Evolutionary conservation across 2,797 vertebrate genomes (phyloP).

Genomic region (Poeciliopsis presidionis): DNA sequence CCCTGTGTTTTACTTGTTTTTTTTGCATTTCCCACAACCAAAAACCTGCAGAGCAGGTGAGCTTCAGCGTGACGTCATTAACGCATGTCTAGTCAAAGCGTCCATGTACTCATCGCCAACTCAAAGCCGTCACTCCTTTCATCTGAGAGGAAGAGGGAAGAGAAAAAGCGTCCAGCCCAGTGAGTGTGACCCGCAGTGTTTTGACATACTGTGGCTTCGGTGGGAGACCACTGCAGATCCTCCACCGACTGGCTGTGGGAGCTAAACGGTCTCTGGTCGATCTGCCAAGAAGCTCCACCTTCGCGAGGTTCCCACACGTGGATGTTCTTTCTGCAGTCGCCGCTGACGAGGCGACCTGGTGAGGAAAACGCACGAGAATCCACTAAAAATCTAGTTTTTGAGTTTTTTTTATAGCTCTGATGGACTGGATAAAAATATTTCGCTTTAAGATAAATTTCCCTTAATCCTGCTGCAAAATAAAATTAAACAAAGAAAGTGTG

Average conservation of each 20-base stretch:
- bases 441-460: background rate
- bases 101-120: background rate
- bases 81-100: background rate
- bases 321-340: constrained; percentile 93
- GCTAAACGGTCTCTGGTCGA: constrained; percentile 91
- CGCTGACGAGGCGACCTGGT: constrained; percentile 88
- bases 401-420: background rate
- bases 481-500: background rate
- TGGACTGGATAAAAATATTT: background rate
- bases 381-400: background rate
- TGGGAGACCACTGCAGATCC: constrained; percentile 95
- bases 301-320: constrained; percentile 91
- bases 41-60: constrained; percentile 5
- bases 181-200: background rate
- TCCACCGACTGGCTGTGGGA: constrained; percentile 91
- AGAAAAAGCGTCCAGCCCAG: background rate
- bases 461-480: background rate
- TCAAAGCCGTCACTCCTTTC: background rate
- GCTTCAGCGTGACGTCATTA: background rate
- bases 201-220: constrained; percentile 86
- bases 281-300: constrained; percentile 85
- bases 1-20: background rate
- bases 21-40: background rate
- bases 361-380: background rate
- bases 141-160: background rate